These are phyloP conservation scores for Antheraea mylitta DNA, from an alignment of 1,140 invertebrate species.

Conservation along the genomic window DNA sequence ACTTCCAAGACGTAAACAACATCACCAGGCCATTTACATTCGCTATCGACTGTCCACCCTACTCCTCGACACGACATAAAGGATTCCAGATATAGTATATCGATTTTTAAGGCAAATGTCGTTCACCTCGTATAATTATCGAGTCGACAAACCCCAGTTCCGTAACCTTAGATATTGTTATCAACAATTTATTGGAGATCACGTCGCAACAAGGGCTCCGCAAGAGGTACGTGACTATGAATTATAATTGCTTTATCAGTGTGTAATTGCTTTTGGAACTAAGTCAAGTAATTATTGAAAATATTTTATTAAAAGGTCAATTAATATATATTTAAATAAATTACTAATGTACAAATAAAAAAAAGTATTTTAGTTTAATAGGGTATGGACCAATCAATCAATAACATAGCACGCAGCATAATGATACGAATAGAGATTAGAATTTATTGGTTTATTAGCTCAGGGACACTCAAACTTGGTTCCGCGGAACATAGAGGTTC, in stretches of 20 bases:
- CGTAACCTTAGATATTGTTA: constrained; percentile 17
- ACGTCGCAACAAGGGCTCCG: not conserved
- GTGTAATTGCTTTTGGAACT: not conserved
- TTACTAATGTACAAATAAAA: no score
- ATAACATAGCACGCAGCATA: no score
- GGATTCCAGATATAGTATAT: constrained; percentile 11
- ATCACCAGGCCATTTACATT: constrained; percentile 9
- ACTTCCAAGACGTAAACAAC: constrained; percentile 5
- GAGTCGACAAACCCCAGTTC: constrained; percentile 17
- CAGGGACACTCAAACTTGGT: no score
- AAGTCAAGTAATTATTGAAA: not conserved
- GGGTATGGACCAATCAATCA: no score
- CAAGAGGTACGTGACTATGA: not conserved
- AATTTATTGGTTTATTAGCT: no score
- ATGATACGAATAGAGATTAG: no score
- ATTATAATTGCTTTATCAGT: not conserved
- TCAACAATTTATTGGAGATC: constrained; percentile 14
- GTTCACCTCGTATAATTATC: constrained; percentile 21
- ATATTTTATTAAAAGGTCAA: not conserved
- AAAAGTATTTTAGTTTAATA: no score
- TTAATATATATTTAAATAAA: not conserved
- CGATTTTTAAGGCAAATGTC: constrained; percentile 23
- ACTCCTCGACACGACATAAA: not conserved
- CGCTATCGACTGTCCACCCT: not conserved
- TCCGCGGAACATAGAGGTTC: no score